phyloP scores from a whole-genome alignment of 1,140 invertebrate genomes.

The Cataglyphis hispanica region DNA sequence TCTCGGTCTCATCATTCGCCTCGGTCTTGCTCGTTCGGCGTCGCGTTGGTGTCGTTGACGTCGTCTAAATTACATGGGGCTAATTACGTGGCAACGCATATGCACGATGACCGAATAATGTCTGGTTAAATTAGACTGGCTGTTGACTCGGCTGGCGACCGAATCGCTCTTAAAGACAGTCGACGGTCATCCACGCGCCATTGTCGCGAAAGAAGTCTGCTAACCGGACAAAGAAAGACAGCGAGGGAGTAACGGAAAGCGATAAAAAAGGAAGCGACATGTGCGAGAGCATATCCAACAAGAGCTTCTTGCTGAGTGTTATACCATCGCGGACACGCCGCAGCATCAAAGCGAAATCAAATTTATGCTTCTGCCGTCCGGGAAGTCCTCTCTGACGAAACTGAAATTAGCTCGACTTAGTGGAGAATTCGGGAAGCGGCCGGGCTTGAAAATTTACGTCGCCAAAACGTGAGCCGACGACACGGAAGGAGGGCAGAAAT shows the following conservation, averaged over 20 bases:
- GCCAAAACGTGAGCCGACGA: slow-evolving; percentile 49
- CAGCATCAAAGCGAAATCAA: slow-evolving; percentile 60
- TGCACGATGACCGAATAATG: slow-evolving; percentile 78
- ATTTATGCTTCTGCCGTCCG: slow-evolving; percentile 51
- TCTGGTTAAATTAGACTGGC: slow-evolving; percentile 80
- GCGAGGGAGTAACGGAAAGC: not conserved
- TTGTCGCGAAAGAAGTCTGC: not conserved
- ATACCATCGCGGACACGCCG: slow-evolving; percentile 54
- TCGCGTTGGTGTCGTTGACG: slow-evolving; percentile 76
- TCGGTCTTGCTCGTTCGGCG: slow-evolving; percentile 26
- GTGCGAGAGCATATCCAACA: slow-evolving; percentile 14
- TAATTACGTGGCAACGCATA: slow-evolving; percentile 84
- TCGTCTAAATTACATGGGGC: slow-evolving; percentile 80
- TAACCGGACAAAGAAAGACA: not conserved
- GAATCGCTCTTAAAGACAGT: slow-evolving; percentile 60
- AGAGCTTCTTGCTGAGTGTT: slow-evolving; percentile 38
- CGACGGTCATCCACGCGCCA: not conserved
- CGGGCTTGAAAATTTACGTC: slow-evolving; percentile 62
- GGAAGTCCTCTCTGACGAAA: slow-evolving; percentile 55
- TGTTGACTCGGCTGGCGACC: slow-evolving; percentile 60
- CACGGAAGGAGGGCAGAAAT: slow-evolving; percentile 55
- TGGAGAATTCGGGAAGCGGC: slow-evolving; percentile 54
- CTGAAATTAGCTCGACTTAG: slow-evolving; percentile 59
- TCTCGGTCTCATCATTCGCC: slow-evolving; percentile 57
- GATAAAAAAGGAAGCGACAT: not conserved